Conservation (phyloP, 92 coral and sea anemone genomes). For the Scolanthus callimorphus region DNA sequence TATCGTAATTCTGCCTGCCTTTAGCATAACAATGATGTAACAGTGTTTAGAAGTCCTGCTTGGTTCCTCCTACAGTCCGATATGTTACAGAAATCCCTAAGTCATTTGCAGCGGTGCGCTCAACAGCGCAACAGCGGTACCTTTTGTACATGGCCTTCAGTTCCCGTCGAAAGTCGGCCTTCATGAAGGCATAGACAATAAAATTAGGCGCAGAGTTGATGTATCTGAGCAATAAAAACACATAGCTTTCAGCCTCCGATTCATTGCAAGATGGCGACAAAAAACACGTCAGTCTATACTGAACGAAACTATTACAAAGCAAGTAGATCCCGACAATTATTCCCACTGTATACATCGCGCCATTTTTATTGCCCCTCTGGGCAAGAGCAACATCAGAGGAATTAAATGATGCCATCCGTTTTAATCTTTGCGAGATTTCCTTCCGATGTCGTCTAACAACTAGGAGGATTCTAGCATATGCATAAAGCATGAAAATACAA, state of each 20-base stretch:
- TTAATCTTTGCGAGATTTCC: constrained; percentile 13
- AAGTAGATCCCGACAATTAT: constrained; percentile 23
- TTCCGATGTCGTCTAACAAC: constrained; percentile 19
- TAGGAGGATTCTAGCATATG: constrained; percentile 16
- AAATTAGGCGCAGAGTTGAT: constrained; percentile 30
- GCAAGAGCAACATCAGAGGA: constrained; percentile 11
- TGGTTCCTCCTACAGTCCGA: no score
- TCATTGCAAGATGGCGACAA: constrained; percentile 4
- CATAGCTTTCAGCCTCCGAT: constrained; percentile 1
- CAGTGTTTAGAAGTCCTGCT: no score
- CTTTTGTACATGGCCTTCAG: not conserved
- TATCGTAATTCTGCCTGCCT: no score
- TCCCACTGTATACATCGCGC: constrained; percentile 30
- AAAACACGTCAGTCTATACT: constrained; percentile 17
- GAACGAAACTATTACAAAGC: constrained; percentile 16
- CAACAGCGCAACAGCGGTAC: not conserved
- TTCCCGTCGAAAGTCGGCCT: constrained; percentile 28
- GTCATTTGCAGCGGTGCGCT: not conserved
- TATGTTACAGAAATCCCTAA: no score
- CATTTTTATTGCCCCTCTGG: constrained; percentile 32
- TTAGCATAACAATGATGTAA: no score
- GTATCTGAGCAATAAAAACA: constrained; percentile 16
- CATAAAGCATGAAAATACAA: constrained; percentile 21
- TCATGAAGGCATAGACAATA: constrained; percentile 33
- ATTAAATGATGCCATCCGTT: constrained; percentile 11